These are phyloP conservation scores for Staurois parvus DNA, from an alignment of 2,797 vertebrate species.

Conservation along the genomic window DNA sequence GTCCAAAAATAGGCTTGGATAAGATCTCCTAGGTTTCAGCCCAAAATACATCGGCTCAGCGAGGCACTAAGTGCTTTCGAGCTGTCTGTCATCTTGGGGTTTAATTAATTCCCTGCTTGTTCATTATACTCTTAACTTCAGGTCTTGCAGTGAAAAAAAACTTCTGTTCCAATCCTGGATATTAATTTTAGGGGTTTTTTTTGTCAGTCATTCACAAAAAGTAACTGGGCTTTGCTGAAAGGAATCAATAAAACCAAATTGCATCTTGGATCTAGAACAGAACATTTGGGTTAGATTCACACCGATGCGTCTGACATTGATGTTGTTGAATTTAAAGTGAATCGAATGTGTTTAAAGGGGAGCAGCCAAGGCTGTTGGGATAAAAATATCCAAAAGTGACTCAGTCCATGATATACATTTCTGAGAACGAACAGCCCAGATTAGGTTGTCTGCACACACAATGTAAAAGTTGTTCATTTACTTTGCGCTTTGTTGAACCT, in stretches of 20 bases:
- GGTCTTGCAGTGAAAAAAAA: neutral
- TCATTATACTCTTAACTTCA: conserved; percentile 6
- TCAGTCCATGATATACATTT: neutral
- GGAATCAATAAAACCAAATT: neutral
- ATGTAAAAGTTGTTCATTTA: neutral
- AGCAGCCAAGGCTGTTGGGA: neutral
- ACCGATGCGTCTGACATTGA: neutral
- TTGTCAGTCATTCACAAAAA: neutral
- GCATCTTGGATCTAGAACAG: neutral
- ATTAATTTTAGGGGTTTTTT: neutral
- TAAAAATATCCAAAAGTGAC: neutral
- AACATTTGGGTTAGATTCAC: too few relatives aligned
- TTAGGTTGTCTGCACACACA: neutral
- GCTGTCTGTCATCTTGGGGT: conserved; percentile 48
- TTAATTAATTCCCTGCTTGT: conserved; percentile 26
- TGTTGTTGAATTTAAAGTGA: neutral
- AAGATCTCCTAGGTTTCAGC: conserved; percentile 48
- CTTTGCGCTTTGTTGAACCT: conserved; percentile 1
- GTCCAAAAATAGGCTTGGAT: conserved; percentile 54
- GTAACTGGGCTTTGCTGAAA: neutral
- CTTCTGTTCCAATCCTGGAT: neutral
- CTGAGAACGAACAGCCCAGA: neutral
- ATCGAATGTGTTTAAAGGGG: neutral
- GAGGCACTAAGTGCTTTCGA: neutral
- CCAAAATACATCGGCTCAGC: conserved; percentile 30